Base-by-base conservation (phyloP, 2,797 vertebrate species). In the Odontamblyopus rebecca region DNA sequence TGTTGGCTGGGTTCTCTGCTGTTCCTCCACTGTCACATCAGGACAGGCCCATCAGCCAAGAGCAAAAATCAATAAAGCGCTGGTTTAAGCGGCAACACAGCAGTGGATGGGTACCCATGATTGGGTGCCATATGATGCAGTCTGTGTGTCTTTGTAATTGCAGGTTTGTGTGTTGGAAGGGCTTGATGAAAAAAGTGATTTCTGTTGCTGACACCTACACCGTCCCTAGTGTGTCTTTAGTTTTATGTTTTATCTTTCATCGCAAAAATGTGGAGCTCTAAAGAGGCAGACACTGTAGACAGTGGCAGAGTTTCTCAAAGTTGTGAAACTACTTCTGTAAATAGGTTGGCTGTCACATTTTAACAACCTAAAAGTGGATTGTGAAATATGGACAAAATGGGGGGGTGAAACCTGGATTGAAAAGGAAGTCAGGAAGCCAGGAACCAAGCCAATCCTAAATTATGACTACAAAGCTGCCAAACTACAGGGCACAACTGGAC, bases 101-200 rank as follows among this genome's bases (percentile, higher is more conserved):
- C 66, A 81, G 71, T 87, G 41, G 2, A 79, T 71, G 63, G 44
- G 74, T 85, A 86, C 87, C 89, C 72, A 81, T 79, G 69, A 68
- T 68, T 71, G 35, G 8, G 57, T 79, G 82, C 62, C 62, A 59
- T 66, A 81, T 73, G 72, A 66, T 65, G 69, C 70, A 62, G 65
- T 76, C 66, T 70, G 44, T 69, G 68, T 75, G 81, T 82, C 74
- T 76, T 73, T 80, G 62, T 82, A 81, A 82, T 77, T 79, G 75
- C 38, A 11, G 9, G 18, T 70, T 76, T 48, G 44, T 48, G 44
- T 48, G 44, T 48, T 48, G 12, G 13, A 15, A 48, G 44, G 15
- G 2, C 44, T 48, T 48, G 44, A 48, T 48, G 44, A 48, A 15
- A 48, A 44, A 59, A 27, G 13, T 59, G 30, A 72, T 79, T 75